Conservation (phyloP, 2,113 vertebrate genomes). For the Tyto alba region DNA sequence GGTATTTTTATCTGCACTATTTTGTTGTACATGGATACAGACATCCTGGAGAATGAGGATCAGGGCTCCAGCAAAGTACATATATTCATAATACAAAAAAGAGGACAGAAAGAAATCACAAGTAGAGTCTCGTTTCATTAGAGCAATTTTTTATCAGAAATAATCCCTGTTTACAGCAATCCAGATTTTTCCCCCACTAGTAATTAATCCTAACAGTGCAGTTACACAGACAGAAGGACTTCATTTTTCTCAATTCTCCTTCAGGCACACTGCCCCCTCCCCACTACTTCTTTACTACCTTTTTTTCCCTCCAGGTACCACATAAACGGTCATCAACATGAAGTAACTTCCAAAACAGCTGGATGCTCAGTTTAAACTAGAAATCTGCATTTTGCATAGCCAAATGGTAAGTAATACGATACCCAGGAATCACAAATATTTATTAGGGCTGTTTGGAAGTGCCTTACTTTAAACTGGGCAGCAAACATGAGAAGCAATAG, state of each 20-base stretch:
- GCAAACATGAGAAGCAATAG: not conserved
- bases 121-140: not conserved
- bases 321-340: not conserved
- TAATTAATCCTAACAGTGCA: not conserved
- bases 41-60: not conserved
- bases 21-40: not conserved
- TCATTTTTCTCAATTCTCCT: not conserved
- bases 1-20: not conserved
- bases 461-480: not conserved
- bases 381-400: not conserved
- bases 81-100: not conserved
- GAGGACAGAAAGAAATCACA: not conserved
- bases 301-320: not conserved
- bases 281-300: not conserved
- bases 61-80: not conserved
- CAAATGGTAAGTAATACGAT: not conserved
- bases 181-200: not conserved
- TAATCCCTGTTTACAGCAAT: not conserved
- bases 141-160: not conserved
- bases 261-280: not conserved
- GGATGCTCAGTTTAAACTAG: not conserved
- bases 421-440: not conserved
- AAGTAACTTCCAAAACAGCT: not conserved
- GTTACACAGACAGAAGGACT: not conserved
- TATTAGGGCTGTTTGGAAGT: not conserved